Evolutionary conservation across 2,888 invertebrate species (phyloP), one percentile per base, ranked within the genome.

Genomic region (Helobdella robusta): DNA sequence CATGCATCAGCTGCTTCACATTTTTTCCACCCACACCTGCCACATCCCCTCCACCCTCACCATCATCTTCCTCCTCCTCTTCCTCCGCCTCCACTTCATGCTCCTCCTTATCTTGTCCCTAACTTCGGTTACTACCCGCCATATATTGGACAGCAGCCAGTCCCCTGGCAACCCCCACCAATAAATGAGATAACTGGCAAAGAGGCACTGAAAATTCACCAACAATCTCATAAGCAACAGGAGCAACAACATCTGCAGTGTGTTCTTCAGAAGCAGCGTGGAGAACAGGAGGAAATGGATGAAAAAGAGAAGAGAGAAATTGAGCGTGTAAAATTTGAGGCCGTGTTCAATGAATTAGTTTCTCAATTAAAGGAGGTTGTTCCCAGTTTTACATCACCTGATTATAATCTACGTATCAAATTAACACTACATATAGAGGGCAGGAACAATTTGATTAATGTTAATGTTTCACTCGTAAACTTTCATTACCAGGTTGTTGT

Each of bases 351-450:
- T 56, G 56, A 56, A 56, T 28, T 56, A n/a, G 23, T 56, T 15
- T 56, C 28, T 20, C 56, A 56, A 32, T 30, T 56, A n/a, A 56
- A 56, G 30, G 32, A 56, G 56, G 56, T 56, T n/a, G 32, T 25
- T n/a, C n/a, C n/a, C n/a, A n/a, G n/a, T n/a, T n/a, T n/a, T n/a
- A n/a, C n/a, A n/a, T n/a, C n/a, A n/a, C n/a, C n/a, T n/a, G n/a
- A n/a, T n/a, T n/a, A n/a, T n/a, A n/a, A n/a, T n/a, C n/a, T n/a
- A n/a, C n/a, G n/a, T n/a, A n/a, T n/a, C n/a, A n/a, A n/a, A n/a
- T n/a, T n/a, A n/a, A n/a, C n/a, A n/a, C n/a, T n/a, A n/a, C n/a
- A n/a, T n/a, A n/a, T n/a, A n/a, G n/a, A n/a, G n/a, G n/a, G n/a
- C n/a, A n/a, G n/a, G n/a, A 48, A 23, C 25, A 48, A 48, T 48